Evolutionary conservation across 2,113 vertebrate species (phyloP), one percentile per base, ranked within the genome.

Genomic region (Procavia capensis): DNA sequence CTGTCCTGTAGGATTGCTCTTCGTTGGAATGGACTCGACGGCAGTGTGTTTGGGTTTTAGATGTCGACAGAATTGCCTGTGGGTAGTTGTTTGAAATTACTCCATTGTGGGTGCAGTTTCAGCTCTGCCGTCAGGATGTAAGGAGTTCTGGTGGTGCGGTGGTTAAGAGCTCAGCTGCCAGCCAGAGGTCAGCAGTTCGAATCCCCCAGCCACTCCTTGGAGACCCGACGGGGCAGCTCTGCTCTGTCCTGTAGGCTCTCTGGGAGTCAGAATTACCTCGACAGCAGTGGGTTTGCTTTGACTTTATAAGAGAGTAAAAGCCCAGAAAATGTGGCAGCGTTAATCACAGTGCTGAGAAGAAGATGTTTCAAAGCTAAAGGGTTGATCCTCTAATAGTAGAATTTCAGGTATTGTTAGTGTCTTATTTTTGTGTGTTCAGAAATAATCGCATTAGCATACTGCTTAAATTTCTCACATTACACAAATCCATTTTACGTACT

Each of bases 381-480:
- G 79, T 36, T 87, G 75, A 87, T 79, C 50, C 27, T 13, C 43
- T 63, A 96, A 68, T 90, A 47, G 57, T 78, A 82, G 81, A 93
- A 66, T 43, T 19, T 92, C 39, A 80, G 57, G 70, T 82, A 39
- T 64, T 94, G 90, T 92, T 75, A 87, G 81, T 81, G 63, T 90
- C 87, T 95, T 95, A 36, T 68, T 39, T 80, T 63, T 88, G 29
- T 78, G n/a, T 92, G 92, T 76, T 94, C 57, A 94, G 89, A 92
- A 93, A 76, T 90, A 85, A 88, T 75, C 91, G 6, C 11, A 54
- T 88, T 78, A 90, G 11, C 47, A 72, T 85, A 72, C 78, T 88
- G 43, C 90, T 88, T 81, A 87, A 76, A 85, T 88, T 93, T 88
- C 50, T 36, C 36, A 75, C 25, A 29, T 22, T 78, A 59, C 29